Evolutionary conservation across 2,797 vertebrate genomes (phyloP), one percentile per base, ranked within the genome.

Genomic region (Dendrocincla tyrannina): DNA sequence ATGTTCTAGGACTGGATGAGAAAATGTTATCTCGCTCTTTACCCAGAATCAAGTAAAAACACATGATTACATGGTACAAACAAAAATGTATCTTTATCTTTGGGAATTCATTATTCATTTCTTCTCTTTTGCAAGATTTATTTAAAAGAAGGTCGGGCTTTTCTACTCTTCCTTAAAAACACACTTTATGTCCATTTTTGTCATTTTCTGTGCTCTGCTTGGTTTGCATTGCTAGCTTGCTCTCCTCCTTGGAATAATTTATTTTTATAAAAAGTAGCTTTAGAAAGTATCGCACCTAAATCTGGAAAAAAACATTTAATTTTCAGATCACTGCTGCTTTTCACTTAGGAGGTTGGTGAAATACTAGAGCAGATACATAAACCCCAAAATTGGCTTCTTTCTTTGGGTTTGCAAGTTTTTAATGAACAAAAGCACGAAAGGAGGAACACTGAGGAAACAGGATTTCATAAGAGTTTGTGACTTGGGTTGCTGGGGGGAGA

Each of bases 401-500:
- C 49, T 76, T 55, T 69, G 30, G 32, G 50, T 14, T 63, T 68
- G 5, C 1, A 17, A 32, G 10, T 4, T 84, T 79, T 60, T 69
- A 4, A 14, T 47, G 30, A 64, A 17, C 22, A 35, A 39, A 76
- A 37, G 13, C 35, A 39, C 18, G 6, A 27, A 35, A 44, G 33
- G 35, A 58, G 30, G 27, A 56, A 37, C 3, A 5, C 15, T 58
- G 23, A 42, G 19, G 33, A 58, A 63, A 52, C 4, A 23, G 3
- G 2, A n/a, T 56, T 73, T 66, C 13, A 7, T 20, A 35, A 70
- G 15, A 6, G 37, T 37, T 76, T 72, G 14, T 60, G 42, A 46
- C 27, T 24, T 62, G 17, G 3, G 7, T 9, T 33, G 47, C 9
- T 3, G 2, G 6, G 2, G 5, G 9, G 4, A 3, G 17, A 53